phyloP scores from a whole-genome alignment of 2,113 vertebrate genomes.

The Hemiprocne comata region DNA sequence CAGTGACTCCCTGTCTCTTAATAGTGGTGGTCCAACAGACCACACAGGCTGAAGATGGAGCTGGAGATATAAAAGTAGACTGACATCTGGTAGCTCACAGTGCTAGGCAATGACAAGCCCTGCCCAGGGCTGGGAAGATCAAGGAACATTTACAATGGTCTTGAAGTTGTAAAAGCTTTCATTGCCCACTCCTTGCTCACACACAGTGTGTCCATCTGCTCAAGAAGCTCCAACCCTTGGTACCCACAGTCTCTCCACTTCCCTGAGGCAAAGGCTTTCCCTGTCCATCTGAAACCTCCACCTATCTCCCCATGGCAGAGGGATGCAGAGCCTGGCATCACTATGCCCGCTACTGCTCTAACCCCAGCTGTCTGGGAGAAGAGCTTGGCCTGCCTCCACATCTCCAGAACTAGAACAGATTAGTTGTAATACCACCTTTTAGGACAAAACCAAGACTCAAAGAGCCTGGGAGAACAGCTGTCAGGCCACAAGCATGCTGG shows the following conservation, averaged over 20 bases:
- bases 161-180: background rate
- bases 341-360: background rate
- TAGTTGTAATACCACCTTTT: background rate
- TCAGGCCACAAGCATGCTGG: background rate
- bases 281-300: background rate
- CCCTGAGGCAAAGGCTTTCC: background rate
- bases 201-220: background rate
- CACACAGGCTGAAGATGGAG: background rate
- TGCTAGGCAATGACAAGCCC: background rate
- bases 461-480: background rate
- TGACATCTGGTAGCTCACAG: background rate
- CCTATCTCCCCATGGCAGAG: background rate
- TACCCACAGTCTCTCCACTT: background rate
- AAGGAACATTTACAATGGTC: background rate
- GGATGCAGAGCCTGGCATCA: background rate
- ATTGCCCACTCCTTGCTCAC: background rate
- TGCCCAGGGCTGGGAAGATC: background rate
- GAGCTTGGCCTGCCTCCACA: background rate
- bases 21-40: background rate
- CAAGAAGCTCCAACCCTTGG: background rate
- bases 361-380: background rate
- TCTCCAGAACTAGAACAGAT: background rate
- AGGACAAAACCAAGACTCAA: background rate
- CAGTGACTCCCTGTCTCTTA: background rate
- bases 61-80: background rate